Conservation (phyloP, 2,113 vertebrate genomes). For the Heliornis fulica region DNA sequence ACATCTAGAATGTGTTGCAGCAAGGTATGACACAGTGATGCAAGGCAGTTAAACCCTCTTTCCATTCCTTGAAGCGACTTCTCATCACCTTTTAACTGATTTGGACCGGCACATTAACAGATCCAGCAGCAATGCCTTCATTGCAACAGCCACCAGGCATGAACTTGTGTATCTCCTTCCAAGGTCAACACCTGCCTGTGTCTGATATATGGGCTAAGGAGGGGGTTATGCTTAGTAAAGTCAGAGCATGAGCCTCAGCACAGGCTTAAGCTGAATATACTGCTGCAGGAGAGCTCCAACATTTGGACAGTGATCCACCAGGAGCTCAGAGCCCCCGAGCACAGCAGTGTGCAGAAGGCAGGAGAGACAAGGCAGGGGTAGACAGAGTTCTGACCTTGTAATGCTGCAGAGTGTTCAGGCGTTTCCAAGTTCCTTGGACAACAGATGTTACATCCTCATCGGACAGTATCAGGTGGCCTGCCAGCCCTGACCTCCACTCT, state of each 20-base stretch:
- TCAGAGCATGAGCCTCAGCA: background rate
- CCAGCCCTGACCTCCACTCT: slow-evolving; percentile 97
- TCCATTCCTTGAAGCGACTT: background rate
- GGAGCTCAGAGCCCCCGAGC: background rate
- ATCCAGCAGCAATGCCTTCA: background rate
- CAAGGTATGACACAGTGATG: background rate
- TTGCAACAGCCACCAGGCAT: background rate
- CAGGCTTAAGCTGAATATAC: background rate
- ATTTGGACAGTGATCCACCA: background rate
- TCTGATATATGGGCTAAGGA: background rate
- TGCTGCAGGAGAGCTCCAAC: background rate
- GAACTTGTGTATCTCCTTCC: background rate
- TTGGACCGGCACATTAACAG: background rate
- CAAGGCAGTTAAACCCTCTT: background rate
- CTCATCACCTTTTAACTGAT: background rate
- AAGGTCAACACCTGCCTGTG: background rate
- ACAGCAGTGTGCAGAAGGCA: background rate
- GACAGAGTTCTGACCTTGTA: slow-evolving; percentile 85
- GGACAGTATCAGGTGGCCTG: slow-evolving; percentile 94
- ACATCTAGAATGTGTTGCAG: background rate
- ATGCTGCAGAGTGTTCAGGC: slow-evolving; percentile 94
- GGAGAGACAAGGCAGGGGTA: background rate
- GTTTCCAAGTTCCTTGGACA: slow-evolving; percentile 93
- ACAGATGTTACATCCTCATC: slow-evolving; percentile 96
- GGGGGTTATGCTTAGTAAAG: background rate